A percentile compares a stretch with the other conserved stretches of the same genome.
Evolutionary conservation across 2,113 vertebrate species (phyloP).

Genomic region (Ameiurus melas): DNA sequence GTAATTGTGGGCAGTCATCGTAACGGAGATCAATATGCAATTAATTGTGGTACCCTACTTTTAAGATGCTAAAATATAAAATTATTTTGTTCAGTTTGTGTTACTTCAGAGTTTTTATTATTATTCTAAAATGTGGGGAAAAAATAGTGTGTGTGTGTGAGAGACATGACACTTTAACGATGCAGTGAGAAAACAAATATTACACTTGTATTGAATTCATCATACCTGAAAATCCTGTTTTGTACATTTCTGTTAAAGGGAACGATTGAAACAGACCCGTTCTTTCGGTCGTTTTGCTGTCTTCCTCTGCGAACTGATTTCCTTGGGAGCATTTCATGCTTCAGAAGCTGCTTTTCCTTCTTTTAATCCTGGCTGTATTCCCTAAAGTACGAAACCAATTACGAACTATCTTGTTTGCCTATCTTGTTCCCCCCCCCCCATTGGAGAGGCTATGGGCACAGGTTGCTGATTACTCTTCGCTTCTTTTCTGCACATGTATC

Average conservation of each 20-base stretch:
- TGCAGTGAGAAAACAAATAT: not conserved
- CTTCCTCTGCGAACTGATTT: not conserved
- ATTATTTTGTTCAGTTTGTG: no score
- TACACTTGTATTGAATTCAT: slow-evolving; percentile 1
- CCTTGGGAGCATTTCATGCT: not conserved
- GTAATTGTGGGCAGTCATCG: no score
- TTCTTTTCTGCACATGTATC: slow-evolving; percentile 1
- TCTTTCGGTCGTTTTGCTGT: not conserved
- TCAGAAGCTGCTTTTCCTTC: slow-evolving; percentile 3
- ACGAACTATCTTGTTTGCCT: slow-evolving; percentile 18
- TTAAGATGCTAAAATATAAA: no score
- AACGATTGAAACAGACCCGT: not conserved
- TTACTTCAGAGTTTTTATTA: no score
- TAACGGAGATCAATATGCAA: no score
- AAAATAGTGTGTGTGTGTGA: no score
- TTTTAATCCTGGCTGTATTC: slow-evolving; percentile 3
- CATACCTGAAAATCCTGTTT: not conserved
- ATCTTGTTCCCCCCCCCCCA: no score
- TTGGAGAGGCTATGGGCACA: slow-evolving; percentile 38
- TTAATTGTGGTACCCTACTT: no score
- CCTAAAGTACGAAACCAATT: slow-evolving; percentile 26
- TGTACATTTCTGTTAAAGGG: not conserved
- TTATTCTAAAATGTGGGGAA: no score
- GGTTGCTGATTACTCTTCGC: slow-evolving; percentile 22
- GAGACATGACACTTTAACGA: no score